Base-by-base conservation (phyloP, 2,797 vertebrate species). In the Lacerta viridis region DNA sequence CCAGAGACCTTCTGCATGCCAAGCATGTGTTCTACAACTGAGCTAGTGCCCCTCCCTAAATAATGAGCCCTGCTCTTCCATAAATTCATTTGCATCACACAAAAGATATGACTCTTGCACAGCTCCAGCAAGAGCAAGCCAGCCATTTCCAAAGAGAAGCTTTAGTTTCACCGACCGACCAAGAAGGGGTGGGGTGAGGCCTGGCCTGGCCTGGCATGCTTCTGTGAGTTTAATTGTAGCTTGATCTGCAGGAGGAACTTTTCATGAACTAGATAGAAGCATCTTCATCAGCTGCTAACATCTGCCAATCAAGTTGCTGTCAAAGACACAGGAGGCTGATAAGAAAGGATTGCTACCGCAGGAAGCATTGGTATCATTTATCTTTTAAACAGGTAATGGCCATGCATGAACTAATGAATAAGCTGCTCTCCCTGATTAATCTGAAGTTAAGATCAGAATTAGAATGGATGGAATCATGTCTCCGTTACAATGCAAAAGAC, bases 351-450 rank as follows among this genome's bases (percentile, higher is more conserved):
- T 55, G 39, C 39, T 36, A 9, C n/a, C n/a, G 7, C 7, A 83
- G 78, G 29, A 75, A 50, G 4, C 74, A 74, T 43, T 84, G 46
- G 61, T 46, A 87, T 85, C 83, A 82, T 13, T 83, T 79, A 71
- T 7, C 36, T 61, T 76, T 89, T 86, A 91, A 93, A 87, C n/a
- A 89, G 46, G 50, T 55, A 83, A 23, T 0, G 1, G 68, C 83
- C 29, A 72, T 74, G 89, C 0, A 46, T 18, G 86, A 46, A 77
- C 75, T 91, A 71, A 72, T 66, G 85, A 85, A 91, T 33, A 72
- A 75, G 76, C 36, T 88, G 33, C 80, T 88, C 29, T 89, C 85
- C 10, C 55, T 88, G 79, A 90, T 90, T 88, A 91, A 90, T 17
- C 0, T 0, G 68, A 86, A 85, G 20, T 85, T 71, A 66, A 27